phyloP scores from a whole-genome alignment of 1,140 invertebrate species.

The Micrasema minimum region DNA sequence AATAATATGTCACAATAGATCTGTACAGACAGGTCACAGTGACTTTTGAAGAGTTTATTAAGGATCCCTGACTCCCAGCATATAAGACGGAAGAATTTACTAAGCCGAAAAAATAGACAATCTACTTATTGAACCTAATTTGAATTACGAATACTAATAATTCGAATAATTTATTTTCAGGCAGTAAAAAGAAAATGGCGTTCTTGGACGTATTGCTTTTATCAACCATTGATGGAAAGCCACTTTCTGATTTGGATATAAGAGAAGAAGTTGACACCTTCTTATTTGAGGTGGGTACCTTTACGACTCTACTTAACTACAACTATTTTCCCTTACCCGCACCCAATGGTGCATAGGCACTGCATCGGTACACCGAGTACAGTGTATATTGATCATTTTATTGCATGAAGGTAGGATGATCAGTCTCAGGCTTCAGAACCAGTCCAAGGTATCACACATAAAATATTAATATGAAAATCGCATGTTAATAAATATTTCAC shows the following conservation, averaged over 20 bases:
- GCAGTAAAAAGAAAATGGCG: slow-evolving; percentile 71
- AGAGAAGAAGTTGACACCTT: slow-evolving; percentile 81
- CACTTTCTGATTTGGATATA: slow-evolving; percentile 74
- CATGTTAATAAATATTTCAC: too few species aligned
- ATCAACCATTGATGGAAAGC: slow-evolving; percentile 67
- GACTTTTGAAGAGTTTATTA: not conserved
- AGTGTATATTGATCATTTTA: too few species aligned
- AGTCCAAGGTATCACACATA: too few species aligned
- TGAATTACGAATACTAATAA: too few species aligned
- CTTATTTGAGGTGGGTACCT: slow-evolving; percentile 79
- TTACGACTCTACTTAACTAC: too few species aligned
- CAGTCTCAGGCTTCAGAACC: too few species aligned
- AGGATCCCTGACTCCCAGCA: not conserved
- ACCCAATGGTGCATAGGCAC: too few species aligned
- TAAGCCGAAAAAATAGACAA: not conserved
- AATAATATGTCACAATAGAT: not conserved
- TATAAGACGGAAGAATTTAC: not conserved
- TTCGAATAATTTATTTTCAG: slow-evolving; percentile 3
- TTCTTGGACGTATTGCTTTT: slow-evolving; percentile 82
- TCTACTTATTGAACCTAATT: not conserved
- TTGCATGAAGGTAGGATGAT: too few species aligned
- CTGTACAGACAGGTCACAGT: not conserved
- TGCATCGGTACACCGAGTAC: too few species aligned
- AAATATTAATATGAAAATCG: too few species aligned
- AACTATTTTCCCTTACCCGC: too few species aligned